Evolutionary conservation across 1,140 invertebrate species (phyloP).

Genomic region (Apis florea): DNA sequence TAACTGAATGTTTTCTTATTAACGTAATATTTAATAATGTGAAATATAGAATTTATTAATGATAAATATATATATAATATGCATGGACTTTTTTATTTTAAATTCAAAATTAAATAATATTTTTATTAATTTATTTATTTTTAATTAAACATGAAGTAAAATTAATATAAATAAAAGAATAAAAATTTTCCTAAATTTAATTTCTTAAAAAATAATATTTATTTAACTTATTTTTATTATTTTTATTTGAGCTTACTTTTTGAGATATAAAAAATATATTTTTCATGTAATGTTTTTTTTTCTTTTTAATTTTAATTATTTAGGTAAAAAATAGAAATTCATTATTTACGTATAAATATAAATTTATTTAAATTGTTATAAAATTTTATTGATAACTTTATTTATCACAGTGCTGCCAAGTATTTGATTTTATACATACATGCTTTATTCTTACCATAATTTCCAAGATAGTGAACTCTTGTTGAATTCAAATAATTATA

Average conservation of each 20-base stretch:
- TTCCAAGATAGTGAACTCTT: neutral
- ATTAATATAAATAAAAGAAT: neutral
- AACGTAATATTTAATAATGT: neutral
- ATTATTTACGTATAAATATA: neutral
- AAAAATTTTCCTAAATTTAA: neutral
- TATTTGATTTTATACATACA: neutral
- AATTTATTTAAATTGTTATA: neutral
- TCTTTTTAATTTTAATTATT: neutral
- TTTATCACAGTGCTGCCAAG: slow-evolving; percentile 47
- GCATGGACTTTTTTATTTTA: neutral
- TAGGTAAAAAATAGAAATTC: neutral
- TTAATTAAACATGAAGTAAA: neutral
- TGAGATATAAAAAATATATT: neutral
- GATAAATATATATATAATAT: neutral
- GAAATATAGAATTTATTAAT: neutral
- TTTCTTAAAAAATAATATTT: neutral
- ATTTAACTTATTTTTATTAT: neutral
- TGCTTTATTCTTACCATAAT: neutral
- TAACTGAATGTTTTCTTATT: neutral
- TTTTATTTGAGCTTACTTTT: neutral
- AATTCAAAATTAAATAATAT: neutral
- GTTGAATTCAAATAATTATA: neutral
- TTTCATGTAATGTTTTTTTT: neutral
- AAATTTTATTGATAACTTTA: slow-evolving; percentile 16
- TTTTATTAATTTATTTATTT: neutral